A percentile compares a stretch with the other conserved stretches of the same genome.
Evolutionary conservation across 2,888 invertebrate species (phyloP).

Genomic region (Seira sanloemensis): DNA sequence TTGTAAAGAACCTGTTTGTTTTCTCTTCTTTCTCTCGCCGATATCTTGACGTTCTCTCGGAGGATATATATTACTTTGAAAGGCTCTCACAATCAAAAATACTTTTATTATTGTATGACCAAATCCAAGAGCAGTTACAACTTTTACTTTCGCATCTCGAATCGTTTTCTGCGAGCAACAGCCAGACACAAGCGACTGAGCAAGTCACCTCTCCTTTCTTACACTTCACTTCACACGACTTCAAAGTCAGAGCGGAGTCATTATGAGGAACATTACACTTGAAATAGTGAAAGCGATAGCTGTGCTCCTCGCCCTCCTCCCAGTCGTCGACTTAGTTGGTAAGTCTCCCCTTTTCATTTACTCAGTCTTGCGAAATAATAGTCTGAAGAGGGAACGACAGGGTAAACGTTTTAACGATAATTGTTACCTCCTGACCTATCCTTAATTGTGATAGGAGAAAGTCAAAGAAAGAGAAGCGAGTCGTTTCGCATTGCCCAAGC

Average conservation of each 20-base stretch:
- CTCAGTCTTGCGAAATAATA: no score
- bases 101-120: no score
- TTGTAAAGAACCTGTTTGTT: no score
- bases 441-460: background rate
- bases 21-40: no score
- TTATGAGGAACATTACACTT: background rate
- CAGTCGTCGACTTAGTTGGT: conserved; percentile 2
- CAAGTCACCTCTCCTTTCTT: background rate
- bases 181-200: no score
- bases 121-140: no score
- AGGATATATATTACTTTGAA: no score
- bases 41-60: no score
- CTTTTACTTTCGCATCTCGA: no score
- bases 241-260: background rate
- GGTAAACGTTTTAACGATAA: background rate
- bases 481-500: no score
- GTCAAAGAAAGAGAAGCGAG: background rate
- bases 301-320: background rate
- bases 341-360: background rate
- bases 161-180: no score
- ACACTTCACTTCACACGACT: background rate
- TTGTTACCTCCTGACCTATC: background rate
- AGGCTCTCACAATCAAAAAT: no score
- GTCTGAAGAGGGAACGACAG: background rate
- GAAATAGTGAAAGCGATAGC: background rate